Percentiles rank a stretch among this genome's conserved stretches.
phyloP scores from a whole-genome alignment of 2,888 invertebrate species.

The Meloe dianella region DNA sequence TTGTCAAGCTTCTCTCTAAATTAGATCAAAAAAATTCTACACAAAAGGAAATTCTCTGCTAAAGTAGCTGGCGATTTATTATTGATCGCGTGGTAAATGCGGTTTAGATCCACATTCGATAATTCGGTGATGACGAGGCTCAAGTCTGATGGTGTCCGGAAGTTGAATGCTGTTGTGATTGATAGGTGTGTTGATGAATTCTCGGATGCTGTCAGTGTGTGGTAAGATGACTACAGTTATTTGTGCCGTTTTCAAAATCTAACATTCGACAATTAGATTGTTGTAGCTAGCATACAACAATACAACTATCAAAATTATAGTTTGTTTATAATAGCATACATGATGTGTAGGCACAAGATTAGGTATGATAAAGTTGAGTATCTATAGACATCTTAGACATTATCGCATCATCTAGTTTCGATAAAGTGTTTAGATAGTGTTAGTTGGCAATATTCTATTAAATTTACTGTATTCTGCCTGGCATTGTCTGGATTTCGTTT shows the following conservation, averaged over 20 bases:
- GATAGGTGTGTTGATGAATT: constrained; percentile 15
- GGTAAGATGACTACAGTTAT: neutral
- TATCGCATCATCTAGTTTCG: constrained; percentile 22
- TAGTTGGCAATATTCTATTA: constrained; percentile 20
- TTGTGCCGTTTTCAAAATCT: neutral
- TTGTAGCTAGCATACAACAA: too few species aligned
- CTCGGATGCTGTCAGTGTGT: neutral
- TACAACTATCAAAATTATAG: constrained; percentile 31
- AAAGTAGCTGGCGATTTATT: neutral
- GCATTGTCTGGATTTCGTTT: constrained; percentile 29
- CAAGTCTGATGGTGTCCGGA: constrained; percentile 10
- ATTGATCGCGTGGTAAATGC: neutral
- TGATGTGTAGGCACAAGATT: constrained; percentile 21
- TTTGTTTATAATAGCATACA: constrained; percentile 35
- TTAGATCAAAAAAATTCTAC: neutral
- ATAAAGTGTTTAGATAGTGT: constrained; percentile 34
- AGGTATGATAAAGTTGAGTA: constrained; percentile 41
- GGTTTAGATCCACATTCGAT: neutral
- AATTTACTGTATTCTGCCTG: constrained; percentile 16
- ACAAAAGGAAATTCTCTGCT: neutral
- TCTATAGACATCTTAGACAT: constrained; percentile 20
- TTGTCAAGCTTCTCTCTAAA: neutral
- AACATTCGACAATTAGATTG: neutral
- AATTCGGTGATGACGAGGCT: constrained; percentile 14
- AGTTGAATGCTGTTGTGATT: constrained; percentile 14